A percentile compares a stretch with the other conserved stretches of the same genome.
Evolutionary conservation across 1,140 invertebrate genomes (phyloP).

Genomic region (Rhizoglyphus robini): DNA sequence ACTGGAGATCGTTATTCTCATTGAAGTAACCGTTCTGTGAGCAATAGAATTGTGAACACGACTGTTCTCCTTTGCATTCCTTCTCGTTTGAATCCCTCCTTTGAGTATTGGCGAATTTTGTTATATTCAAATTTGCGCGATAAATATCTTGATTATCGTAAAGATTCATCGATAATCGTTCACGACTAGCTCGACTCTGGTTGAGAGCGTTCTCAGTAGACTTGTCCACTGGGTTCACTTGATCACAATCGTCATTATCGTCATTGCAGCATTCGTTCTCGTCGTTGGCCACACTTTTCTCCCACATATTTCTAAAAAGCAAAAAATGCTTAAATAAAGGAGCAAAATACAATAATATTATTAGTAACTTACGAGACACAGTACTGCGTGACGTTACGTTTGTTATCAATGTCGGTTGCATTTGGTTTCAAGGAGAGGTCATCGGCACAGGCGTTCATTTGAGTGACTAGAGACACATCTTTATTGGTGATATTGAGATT

Average conservation of each 20-base stretch:
- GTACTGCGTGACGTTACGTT: constrained; percentile 17
- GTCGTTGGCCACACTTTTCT: constrained; percentile 18
- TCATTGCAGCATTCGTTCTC: constrained; percentile 19
- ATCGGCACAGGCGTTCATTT: constrained; percentile 21
- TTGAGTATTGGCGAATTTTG: background rate
- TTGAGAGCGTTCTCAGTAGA: background rate
- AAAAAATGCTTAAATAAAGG: background rate
- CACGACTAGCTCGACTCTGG: constrained; percentile 5
- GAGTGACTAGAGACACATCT: constrained; percentile 18
- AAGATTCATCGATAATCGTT: background rate
- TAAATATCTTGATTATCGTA: background rate
- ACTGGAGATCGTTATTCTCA: background rate
- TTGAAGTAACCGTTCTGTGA: background rate
- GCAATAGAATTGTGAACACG: background rate
- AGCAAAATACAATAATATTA: background rate
- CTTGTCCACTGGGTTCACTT: background rate
- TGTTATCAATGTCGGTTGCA: background rate
- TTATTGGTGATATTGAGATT: constrained; percentile 8
- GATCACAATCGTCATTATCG: constrained; percentile 10
- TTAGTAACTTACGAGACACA: constrained; percentile 16
- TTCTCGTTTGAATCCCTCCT: background rate
- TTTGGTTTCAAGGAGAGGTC: constrained; percentile 16
- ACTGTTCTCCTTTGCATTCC: background rate
- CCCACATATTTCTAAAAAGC: constrained; percentile 14
- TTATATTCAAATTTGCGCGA: too few relatives aligned